Base-by-base conservation (phyloP, 1,140 invertebrate genomes). In the Ips typographus region DNA sequence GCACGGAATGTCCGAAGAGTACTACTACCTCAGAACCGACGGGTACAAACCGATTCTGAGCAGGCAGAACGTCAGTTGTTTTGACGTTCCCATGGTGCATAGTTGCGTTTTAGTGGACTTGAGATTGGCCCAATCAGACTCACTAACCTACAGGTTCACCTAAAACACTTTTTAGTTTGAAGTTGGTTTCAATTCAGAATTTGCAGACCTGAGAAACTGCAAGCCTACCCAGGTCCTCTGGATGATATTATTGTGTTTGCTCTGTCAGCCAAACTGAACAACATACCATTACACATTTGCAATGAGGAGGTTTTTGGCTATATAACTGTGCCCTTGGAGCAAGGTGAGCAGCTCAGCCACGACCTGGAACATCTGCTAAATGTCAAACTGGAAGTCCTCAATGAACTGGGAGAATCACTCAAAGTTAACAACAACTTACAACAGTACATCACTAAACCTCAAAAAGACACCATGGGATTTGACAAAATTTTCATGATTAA, bases 181-280 rank as follows among this genome's bases (percentile, higher is more conserved):
- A 47, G 5, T 55, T 2, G 6, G 47, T 53, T 38, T 7, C 49
- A 53, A 3, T 64, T 3, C 3, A 8, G 5, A 42, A 2, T 38
- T 57, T 65, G 36, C 78, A 81, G 88, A 60, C 84, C 88, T 1
- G 79, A 84, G 37, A 88, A 88, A 61, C 74, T 93, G 1, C 60
- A 75, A 1, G 80, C 85, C 42, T 92, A 91, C 67, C 82, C 87
- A 59, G 92, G 93, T 44, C 94, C 95, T 0, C 80, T 86, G 4
- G 95, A 98, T 84, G 96, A 99, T 80, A 96, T 98, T 47, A 98
- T 98, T 75, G 87, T 91, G 6, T 98, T 99, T 85, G 95, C 95
- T 3, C 76, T 92, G 4, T 91, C 90, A 67, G 95, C 96, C 6
- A 91, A 89, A 77, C 83, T 82, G 73, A 85, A 87, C 90, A 88